phyloP scores from a whole-genome alignment of 2,797 vertebrate genomes.

The Pangasius krempfi region DNA sequence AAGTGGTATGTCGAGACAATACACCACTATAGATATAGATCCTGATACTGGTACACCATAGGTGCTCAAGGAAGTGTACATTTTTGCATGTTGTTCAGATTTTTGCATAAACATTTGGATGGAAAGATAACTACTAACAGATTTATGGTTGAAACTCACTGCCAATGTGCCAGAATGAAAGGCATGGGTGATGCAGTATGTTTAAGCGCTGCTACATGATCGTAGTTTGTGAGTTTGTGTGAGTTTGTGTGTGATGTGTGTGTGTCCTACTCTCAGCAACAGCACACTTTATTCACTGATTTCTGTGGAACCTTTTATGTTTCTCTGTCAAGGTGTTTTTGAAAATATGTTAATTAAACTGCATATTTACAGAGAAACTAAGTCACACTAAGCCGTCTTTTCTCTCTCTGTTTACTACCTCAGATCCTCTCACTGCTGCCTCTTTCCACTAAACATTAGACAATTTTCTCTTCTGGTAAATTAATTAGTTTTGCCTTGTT shows the following conservation, averaged over 20 bases:
- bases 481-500: constrained; percentile 77
- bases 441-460: constrained; percentile 56
- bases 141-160: not conserved
- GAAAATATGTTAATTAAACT: constrained; percentile 55
- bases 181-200: not conserved
- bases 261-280: constrained; percentile 14
- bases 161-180: not conserved
- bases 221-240: constrained; percentile 24
- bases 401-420: constrained; percentile 43
- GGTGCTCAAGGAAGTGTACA: not conserved
- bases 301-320: constrained; percentile 44
- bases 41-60: not conserved
- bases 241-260: constrained; percentile 35
- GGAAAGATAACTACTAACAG: not conserved
- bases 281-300: constrained; percentile 44
- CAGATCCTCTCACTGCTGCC: constrained; percentile 44
- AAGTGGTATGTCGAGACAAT: not conserved
- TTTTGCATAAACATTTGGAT: not conserved
- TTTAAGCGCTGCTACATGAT: not conserved
- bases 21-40: not conserved
- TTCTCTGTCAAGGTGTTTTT: constrained; percentile 42
- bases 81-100: not conserved
- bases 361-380: constrained; percentile 50
- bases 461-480: constrained; percentile 74
- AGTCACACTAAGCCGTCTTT: constrained; percentile 40